phyloP scores from a whole-genome alignment of 2,888 invertebrate genomes.

The Plemyria rubiginata region DNA sequence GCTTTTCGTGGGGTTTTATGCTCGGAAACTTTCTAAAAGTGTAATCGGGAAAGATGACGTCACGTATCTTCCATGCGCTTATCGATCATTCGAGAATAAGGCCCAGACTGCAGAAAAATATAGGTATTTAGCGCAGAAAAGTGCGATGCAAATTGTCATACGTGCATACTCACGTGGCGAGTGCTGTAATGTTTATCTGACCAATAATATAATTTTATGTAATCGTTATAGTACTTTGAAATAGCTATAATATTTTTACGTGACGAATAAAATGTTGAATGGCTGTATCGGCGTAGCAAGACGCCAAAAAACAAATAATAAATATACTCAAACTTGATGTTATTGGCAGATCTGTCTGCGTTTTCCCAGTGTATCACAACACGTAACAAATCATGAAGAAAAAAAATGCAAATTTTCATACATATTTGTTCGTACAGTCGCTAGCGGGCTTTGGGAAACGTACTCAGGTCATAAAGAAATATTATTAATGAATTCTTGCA shows the following conservation, averaged over 20 bases:
- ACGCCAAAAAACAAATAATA: too few species aligned
- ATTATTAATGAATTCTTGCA: too few species aligned
- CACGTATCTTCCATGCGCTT: too few species aligned
- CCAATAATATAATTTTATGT: constrained; percentile 29
- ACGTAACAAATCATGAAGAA: too few species aligned
- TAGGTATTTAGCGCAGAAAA: neutral
- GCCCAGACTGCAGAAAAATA: neutral
- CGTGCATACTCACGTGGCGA: constrained; percentile 7
- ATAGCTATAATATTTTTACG: constrained; percentile 23
- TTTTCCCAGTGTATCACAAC: too few species aligned
- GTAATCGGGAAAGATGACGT: neutral
- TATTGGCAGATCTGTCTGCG: too few species aligned
- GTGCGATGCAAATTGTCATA: neutral
- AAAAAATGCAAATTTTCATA: too few species aligned
- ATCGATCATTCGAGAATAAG: neutral
- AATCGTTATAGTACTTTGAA: constrained; percentile 15
- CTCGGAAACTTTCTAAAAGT: neutral
- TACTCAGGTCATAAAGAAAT: too few species aligned
- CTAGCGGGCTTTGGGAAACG: too few species aligned
- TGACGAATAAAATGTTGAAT: constrained; percentile 16
- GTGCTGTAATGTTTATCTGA: constrained; percentile 16
- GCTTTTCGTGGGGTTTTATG: neutral
- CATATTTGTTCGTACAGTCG: too few species aligned
- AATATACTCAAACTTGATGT: too few species aligned
- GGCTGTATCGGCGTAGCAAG: constrained; percentile 2